Evolutionary conservation across 2,113 vertebrate genomes (phyloP), one percentile per base, ranked within the genome.

Genomic region (Zosterops hypoxanthus): DNA sequence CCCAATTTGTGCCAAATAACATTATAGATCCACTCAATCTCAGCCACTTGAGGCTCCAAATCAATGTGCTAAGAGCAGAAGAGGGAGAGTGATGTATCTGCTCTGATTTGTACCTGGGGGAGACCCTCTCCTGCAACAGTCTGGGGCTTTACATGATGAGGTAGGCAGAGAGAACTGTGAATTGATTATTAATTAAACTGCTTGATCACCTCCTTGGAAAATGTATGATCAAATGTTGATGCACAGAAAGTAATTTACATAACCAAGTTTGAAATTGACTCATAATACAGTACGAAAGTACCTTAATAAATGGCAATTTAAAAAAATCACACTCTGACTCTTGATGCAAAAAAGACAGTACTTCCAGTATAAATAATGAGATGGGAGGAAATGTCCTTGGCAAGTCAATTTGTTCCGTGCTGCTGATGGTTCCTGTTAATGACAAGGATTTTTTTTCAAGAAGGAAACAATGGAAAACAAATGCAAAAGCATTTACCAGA

Each of bases 381-480:
- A 89, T 61, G 50, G 92, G 80, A 96, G 95, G 90, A 97, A 97
- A 96, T 94, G 82, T 95, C 90, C 94, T 93, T 97, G 96, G 94
- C 94, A 92, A 97, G 90, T 91, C 76, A 85, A 87, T 92, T 91
- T 86, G 88, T 96, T 96, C 91, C 73, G 64, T 80, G 88, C 88
- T 84, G 82, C 72, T 93, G 95, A 93, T 96, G 93, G 94, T 93
- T 97, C 95, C 93, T 96, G 90, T 92, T 95, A 94, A 94, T 53
- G 80, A 86, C 84, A 90, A 59, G 72, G 46, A 57, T 92, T 95
- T 95, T 93, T 95, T 95, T 95, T 96, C 84, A 92, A 92, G 92
- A 77, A 68, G 86, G 83, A 97, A 95, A 97, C 96, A 97, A 97
- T 95, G 94, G 94, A 84, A 96, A 97, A 95, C 97, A 98, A 97